Base-by-base conservation (phyloP, 2,113 vertebrate genomes). In the Myotis yumanensis region DNA sequence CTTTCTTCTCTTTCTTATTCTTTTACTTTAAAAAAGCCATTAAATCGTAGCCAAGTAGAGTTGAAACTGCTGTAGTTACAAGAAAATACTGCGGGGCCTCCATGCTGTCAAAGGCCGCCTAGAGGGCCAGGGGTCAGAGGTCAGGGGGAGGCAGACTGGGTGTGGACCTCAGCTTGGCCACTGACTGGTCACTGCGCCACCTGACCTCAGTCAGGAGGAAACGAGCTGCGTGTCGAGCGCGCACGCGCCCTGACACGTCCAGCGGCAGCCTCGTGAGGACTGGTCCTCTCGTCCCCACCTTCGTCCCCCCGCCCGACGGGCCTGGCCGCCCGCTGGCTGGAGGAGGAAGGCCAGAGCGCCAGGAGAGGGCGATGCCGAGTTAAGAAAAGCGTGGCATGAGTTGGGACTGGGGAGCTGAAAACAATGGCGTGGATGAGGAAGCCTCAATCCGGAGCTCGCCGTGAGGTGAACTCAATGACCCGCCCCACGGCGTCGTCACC, bases 191-290 rank as follows among this genome's bases (percentile, higher is more conserved):
- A 10, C 52, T 9, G 54, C 20, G 2, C 0, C 0, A 7, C 32
- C 35, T 2, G 1, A 11, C 23, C 71, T 7, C 62, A 0, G 68
- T 12, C 0, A 0, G 18, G 32, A 12, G 11, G 18, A 46, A 17
- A 11, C 0, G 0, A 0, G 11, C 14, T 2, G 7, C 7, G 3
- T 10, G 14, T 0, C 3, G 11, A 17, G 83, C 0, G 23, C 1
- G 30, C 14, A 23, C 5, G 3, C 5, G 17, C 17, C 37, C 10
- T 0, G 12, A 4, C 18, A 5, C 12, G 0, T 1, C 0, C 6
- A 1, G 2, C 0, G 46, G 51, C n/a, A 10, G 71, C 69, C 3
- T 0, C 3, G 0, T 3, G 4, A 2, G 23, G 0, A 0, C 52
- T 9, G 18, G 28, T 30, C 28, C 3, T 37, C 40, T n/a, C 0